phyloP scores from a whole-genome alignment of 1,140 invertebrate species.

The Drosophila neocordata region DNA sequence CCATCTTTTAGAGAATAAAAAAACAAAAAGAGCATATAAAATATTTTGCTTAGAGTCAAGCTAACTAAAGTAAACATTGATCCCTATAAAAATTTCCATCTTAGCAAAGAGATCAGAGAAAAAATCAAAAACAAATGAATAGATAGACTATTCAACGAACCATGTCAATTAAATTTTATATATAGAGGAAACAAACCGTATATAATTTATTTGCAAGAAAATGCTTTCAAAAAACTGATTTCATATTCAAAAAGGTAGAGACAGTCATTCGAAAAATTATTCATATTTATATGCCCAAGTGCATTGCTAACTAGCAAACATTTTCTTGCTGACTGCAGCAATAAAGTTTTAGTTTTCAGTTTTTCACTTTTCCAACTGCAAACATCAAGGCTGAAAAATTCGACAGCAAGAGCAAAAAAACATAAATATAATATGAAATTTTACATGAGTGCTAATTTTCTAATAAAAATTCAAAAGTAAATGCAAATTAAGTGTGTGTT shows the following conservation, averaged over 20 bases:
- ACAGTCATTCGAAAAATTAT: not conserved
- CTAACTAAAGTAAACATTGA: too few species aligned
- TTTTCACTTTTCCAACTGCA: constrained; percentile 9
- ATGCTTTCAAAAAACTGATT: constrained; percentile 1
- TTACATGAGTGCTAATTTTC: constrained; percentile 69
- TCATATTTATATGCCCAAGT: constrained; percentile 9
- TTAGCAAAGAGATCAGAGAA: too few species aligned
- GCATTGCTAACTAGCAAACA: constrained; percentile 28
- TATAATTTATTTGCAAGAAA: not conserved
- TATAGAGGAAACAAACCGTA: not conserved
- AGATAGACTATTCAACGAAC: too few species aligned
- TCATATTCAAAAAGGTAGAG: constrained; percentile 13
- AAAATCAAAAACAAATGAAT: too few species aligned
- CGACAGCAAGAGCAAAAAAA: constrained; percentile 13
- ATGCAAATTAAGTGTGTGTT: constrained; percentile 52
- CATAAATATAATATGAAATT: constrained; percentile 34
- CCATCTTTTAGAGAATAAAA: too few species aligned
- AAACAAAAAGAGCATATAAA: too few species aligned
- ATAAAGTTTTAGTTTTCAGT: constrained; percentile 17
- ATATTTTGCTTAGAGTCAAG: too few species aligned
- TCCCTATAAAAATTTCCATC: too few species aligned
- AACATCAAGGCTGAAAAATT: constrained; percentile 46
- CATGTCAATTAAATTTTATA: not conserved
- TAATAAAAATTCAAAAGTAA: constrained; percentile 76
- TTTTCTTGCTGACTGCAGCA: constrained; percentile 30